Conservation (phyloP, 2,888 invertebrate genomes). For the Apotomis capreana region DNA sequence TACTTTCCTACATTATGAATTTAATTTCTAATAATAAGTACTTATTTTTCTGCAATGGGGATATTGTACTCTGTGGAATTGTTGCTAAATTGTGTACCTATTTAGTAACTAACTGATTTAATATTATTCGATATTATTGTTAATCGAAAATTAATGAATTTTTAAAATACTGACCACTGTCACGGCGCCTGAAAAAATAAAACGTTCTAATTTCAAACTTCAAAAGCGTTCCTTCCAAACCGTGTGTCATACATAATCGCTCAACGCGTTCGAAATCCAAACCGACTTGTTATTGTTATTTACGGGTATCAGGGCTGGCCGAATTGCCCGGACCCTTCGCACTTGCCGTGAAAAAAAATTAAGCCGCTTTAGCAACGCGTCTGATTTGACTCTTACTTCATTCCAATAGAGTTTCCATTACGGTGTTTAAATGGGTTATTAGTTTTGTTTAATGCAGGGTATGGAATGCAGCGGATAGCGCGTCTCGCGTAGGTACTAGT, state of each 20-base stretch:
- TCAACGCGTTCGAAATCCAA: slow-evolving; percentile 70
- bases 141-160: background rate
- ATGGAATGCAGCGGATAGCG: slow-evolving; percentile 80
- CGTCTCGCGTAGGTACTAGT: slow-evolving; percentile 74
- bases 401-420: slow-evolving; percentile 52
- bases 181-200: slow-evolving; percentile 21
- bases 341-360: slow-evolving; percentile 68
- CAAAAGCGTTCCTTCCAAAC: slow-evolving; percentile 64
- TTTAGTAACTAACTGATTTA: too few species aligned
- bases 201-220: slow-evolving; percentile 23
- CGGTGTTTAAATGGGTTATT: slow-evolving; percentile 43
- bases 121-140: background rate
- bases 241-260: slow-evolving; percentile 78
- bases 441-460: slow-evolving; percentile 61
- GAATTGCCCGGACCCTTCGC: slow-evolving; percentile 77
- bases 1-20: background rate
- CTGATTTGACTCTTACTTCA: slow-evolving; percentile 56
- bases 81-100: too few species aligned
- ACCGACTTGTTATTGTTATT: slow-evolving; percentile 79
- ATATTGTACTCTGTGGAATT: too few species aligned
- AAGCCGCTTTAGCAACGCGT: slow-evolving; percentile 45
- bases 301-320: slow-evolving; percentile 70
- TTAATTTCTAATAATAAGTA: background rate
- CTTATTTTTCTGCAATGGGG: background rate
- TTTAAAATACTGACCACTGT: background rate